Percentiles rank a stretch among this genome's conserved stretches.
These are phyloP conservation scores for Myripristis jacobus DNA, from an alignment of 2,797 vertebrate species.

Conservation along the genomic window DNA sequence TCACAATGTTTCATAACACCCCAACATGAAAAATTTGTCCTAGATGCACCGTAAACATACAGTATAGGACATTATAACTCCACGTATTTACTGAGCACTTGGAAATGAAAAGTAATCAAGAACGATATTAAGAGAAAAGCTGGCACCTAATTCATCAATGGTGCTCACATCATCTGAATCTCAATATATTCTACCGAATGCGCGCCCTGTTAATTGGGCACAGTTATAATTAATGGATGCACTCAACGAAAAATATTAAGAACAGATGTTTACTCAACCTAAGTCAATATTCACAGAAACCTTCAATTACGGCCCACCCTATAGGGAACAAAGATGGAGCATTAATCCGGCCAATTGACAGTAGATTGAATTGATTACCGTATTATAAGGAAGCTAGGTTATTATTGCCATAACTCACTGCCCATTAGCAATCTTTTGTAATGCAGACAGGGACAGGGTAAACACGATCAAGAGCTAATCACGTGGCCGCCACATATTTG, in stretches of 20 bases:
- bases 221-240: constrained; percentile 78
- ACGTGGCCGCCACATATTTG: constrained; percentile 74
- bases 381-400: constrained; percentile 85
- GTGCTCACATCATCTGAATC: constrained; percentile 56
- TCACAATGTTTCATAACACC: too few relatives aligned
- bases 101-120: constrained; percentile 40
- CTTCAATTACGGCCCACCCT: constrained; percentile 78
- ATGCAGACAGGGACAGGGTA: constrained; percentile 69
- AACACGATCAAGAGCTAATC: constrained; percentile 76
- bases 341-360: constrained; percentile 82
- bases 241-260: constrained; percentile 75
- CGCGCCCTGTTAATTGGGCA: constrained; percentile 68
- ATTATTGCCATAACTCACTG: constrained; percentile 88
- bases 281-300: constrained; percentile 80
- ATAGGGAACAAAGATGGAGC: constrained; percentile 71
- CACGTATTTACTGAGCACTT: too few relatives aligned
- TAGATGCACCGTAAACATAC: too few relatives aligned
- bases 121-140: constrained; percentile 45
- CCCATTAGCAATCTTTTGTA: constrained; percentile 74
- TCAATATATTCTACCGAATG: constrained; percentile 51
- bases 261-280: constrained; percentile 82
- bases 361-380: constrained; percentile 85
- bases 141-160: constrained; percentile 55
- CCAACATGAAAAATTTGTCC: too few relatives aligned
- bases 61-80: too few relatives aligned